Conservation (phyloP, 2,888 invertebrate genomes). For the Caenorhabditis sp. region DNA sequence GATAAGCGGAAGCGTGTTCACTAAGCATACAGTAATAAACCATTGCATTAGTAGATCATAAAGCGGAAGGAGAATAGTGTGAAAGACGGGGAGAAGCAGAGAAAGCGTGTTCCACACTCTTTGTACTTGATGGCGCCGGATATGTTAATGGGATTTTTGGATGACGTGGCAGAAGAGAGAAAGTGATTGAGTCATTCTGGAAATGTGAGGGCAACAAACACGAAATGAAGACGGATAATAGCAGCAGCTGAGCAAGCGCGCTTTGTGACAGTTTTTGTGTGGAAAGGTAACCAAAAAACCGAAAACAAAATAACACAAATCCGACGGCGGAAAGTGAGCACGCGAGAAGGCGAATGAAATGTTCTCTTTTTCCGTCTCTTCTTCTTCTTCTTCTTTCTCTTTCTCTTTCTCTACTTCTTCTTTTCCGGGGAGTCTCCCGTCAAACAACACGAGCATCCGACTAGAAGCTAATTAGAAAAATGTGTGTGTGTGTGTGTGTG, state of each 20-base stretch:
- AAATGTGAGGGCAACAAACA: no score
- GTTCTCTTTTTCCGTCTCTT: neutral
- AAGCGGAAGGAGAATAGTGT: constrained; percentile 31
- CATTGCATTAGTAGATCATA: constrained; percentile 49
- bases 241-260: no score
- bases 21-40: constrained; percentile 55
- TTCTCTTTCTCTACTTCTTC: constrained; percentile 1
- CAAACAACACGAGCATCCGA: constrained; percentile 49
- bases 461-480: constrained; percentile 53
- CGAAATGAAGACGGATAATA: no score
- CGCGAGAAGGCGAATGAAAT: constrained; percentile 17
- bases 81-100: constrained; percentile 8
- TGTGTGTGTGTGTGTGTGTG: constrained; percentile 16
- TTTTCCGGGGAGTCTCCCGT: neutral
- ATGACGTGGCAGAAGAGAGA: constrained; percentile 1
- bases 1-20: neutral
- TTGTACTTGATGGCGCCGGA: constrained; percentile 45
- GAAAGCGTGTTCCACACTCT: constrained; percentile 47
- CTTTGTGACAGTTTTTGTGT: no score
- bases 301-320: no score
- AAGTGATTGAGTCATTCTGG: constrained; percentile 6
- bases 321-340: no score
- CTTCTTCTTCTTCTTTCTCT: constrained; percentile 7
- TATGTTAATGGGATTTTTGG: constrained; percentile 45
- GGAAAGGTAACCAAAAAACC: neutral